phyloP scores from a whole-genome alignment of 2,113 vertebrate species.

The Jacana jacana region DNA sequence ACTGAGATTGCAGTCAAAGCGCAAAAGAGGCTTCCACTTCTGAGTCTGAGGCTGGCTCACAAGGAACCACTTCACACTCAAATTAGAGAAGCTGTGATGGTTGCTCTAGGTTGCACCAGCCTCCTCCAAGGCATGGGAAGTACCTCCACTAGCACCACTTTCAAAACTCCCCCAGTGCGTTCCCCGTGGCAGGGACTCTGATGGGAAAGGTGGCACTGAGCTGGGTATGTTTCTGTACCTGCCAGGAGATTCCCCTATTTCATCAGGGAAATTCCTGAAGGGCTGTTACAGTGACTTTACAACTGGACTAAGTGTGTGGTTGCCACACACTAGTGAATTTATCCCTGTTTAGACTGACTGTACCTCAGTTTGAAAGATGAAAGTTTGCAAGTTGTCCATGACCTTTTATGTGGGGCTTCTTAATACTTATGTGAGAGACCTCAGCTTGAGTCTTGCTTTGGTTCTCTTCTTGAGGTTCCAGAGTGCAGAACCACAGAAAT shows the following conservation, averaged over 20 bases:
- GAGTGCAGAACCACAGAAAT: conserved; percentile 10
- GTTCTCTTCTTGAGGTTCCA: not conserved
- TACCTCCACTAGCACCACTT: not conserved
- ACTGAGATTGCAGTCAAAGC: not conserved
- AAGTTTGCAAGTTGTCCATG: not conserved
- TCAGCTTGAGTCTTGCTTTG: not conserved
- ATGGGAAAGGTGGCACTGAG: not conserved
- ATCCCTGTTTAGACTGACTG: not conserved
- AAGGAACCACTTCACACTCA: not conserved
- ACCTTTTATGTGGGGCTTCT: not conserved
- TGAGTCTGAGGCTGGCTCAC: not conserved
- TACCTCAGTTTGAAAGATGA: not conserved
- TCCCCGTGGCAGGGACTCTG: not conserved
- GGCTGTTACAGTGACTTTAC: not conserved
- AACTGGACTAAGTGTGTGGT: not conserved
- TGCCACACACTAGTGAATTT: not conserved
- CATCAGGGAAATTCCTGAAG: not conserved
- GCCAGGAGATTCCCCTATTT: not conserved
- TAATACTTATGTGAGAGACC: not conserved
- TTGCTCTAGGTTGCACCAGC: not conserved
- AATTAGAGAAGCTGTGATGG: not conserved
- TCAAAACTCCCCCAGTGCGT: accelerated
- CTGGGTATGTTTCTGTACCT: not conserved
- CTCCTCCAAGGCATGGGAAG: not conserved
- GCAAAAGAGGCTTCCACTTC: not conserved